phyloP scores from a whole-genome alignment of 2,888 invertebrate genomes.

The Blera fallax region DNA sequence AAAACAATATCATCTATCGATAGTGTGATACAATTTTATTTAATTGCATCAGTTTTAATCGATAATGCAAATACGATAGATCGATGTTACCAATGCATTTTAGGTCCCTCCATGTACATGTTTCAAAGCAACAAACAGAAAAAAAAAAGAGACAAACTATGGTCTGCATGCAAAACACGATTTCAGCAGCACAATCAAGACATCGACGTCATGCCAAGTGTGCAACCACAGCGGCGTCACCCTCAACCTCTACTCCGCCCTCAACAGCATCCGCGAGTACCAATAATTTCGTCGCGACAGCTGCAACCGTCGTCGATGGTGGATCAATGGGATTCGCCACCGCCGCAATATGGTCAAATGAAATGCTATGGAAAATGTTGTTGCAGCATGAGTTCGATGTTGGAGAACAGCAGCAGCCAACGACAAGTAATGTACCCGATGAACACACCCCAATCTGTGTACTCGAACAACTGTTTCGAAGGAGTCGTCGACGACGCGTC shows the following conservation, averaged over 20 bases:
- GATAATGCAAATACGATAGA: conserved; percentile 82
- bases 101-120: conserved; percentile 82
- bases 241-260: conserved; percentile 79
- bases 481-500: conserved; percentile 55
- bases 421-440: conserved; percentile 38
- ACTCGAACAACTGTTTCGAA: conserved; percentile 60
- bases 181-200: conserved; percentile 75
- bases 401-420: conserved; percentile 19
- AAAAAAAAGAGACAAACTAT: conserved; percentile 80
- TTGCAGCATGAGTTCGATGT: conserved; percentile 34
- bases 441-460: conserved; percentile 30
- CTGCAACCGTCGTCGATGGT: not conserved
- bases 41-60: conserved; percentile 77
- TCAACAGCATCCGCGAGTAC: conserved; percentile 67
- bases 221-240: conserved; percentile 79
- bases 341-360: conserved; percentile 36
- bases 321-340: conserved; percentile 33
- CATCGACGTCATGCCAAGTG: conserved; percentile 77
- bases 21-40: conserved; percentile 68
- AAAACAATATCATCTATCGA: conserved; percentile 61
- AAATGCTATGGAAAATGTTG: conserved; percentile 41
- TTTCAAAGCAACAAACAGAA: conserved; percentile 80
- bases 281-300: not conserved
- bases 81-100: conserved; percentile 82
- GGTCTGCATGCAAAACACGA: conserved; percentile 81